Base-by-base conservation (phyloP, 2,888 invertebrate species). In the Argyresthia albistria region DNA sequence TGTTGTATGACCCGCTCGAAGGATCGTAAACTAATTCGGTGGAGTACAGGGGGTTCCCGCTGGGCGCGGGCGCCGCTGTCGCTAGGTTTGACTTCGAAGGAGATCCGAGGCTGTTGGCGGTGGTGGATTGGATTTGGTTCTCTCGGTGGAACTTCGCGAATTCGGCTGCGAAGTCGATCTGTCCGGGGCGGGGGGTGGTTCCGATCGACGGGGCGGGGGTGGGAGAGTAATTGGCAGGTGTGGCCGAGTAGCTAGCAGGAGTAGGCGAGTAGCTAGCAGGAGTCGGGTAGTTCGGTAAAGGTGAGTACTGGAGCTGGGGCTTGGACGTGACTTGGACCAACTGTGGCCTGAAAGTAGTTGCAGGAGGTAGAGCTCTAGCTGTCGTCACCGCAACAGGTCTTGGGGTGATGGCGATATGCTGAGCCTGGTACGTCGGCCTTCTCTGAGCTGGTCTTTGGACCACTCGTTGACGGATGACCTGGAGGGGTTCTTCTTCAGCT, bases 11-110 rank as follows among this genome's bases (percentile, higher is more conserved):
- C 50, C 94, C 94, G 60, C 92, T 91, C 37, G 90, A 73, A 15
- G 94, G 94, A 73, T 95, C 94, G 73, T 90, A 95, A 0, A 94
- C 90, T 36, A 95, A 80, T 67, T 94, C 93, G 16, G 94, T 93
- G 50, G 93, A 93, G 76, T 94, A 95, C 53, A 94, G 89, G 54
- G 93, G 93, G 60, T 91, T 89, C 52, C 88, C 86, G 37, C 89
- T 87, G 0, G 81, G 80, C 35, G 67, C 65, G 45, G 88, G 75
- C 35, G 78, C 69, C 14, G 78, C 66, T 46, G 68, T 75, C 48
- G 57, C 10, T 12, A 58, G 61, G 56, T 76, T 78, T 43, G 78
- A 63, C 60, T 83, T 87, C 0, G 83, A 69, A 12, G 80, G 70
- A 53, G 67, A 72, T n/a, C 74, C 65, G n/a, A 75, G 68, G 8